Evolutionary conservation across 2,113 vertebrate genomes (phyloP).

Genomic region (Planiliza haematocheilus): DNA sequence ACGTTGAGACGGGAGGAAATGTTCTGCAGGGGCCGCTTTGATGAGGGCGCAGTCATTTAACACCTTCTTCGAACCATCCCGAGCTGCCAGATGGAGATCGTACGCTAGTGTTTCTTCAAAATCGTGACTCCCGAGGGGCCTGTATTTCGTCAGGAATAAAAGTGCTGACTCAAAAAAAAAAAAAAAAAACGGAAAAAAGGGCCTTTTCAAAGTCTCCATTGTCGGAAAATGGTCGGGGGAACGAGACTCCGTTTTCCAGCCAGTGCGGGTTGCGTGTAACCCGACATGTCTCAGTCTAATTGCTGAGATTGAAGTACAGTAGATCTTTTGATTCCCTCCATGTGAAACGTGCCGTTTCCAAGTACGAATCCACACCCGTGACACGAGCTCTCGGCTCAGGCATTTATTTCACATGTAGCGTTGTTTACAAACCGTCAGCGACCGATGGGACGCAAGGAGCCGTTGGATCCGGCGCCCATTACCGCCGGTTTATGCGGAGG

Average conservation of each 20-base stretch:
- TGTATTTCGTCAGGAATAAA: constrained; percentile 26
- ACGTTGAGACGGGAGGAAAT: constrained; percentile 22
- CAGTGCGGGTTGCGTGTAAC: constrained; percentile 43
- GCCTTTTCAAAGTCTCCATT: constrained; percentile 67
- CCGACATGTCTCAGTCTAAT: constrained; percentile 48
- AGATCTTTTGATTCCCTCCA: constrained; percentile 64
- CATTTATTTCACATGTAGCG: constrained; percentile 61
- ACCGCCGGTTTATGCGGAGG: constrained; percentile 24
- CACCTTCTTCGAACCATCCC: constrained; percentile 60
- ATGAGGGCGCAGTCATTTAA: constrained; percentile 15
- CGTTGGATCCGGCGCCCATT: constrained; percentile 47
- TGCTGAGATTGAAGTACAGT: constrained; percentile 59
- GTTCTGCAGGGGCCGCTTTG: constrained; percentile 1
- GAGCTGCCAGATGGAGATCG: constrained; percentile 60
- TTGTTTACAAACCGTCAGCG: constrained; percentile 75
- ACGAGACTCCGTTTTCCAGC: constrained; percentile 59
- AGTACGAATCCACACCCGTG: constrained; percentile 34
- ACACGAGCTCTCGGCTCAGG: constrained; percentile 54
- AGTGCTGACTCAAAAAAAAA: constrained; percentile 57
- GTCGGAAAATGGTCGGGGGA: constrained; percentile 48
- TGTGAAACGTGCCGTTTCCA: constrained; percentile 54
- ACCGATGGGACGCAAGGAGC: constrained; percentile 57
- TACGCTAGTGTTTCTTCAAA: constrained; percentile 24
- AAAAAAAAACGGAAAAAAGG: no score
- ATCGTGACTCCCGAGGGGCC: constrained; percentile 31